Percentiles rank a stretch among this genome's conserved stretches.
phyloP scores from a whole-genome alignment of 2,888 invertebrate species.

The Ptycholaimellus sp. region DNA sequence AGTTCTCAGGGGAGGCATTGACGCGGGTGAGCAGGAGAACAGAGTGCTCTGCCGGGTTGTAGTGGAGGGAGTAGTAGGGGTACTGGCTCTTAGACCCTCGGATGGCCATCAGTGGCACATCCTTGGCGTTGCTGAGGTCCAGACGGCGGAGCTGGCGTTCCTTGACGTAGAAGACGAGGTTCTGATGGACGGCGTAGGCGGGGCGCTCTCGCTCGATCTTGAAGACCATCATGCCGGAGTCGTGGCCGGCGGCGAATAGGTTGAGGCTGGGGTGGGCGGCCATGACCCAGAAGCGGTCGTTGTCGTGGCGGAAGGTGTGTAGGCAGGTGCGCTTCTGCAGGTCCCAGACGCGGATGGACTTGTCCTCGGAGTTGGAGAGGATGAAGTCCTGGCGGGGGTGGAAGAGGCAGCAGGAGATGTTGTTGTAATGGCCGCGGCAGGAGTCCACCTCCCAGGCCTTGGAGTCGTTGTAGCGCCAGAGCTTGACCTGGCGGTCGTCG shows the following conservation, averaged over 20 bases:
- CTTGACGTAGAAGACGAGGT: constrained; percentile 74
- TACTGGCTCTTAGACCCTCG: constrained; percentile 44
- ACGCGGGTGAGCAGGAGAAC: constrained; percentile 56
- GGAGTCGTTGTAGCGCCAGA: constrained; percentile 18
- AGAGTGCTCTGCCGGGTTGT: constrained; percentile 83
- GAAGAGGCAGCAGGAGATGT: constrained; percentile 81
- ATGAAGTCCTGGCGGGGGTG: constrained; percentile 84
- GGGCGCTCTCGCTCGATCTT: constrained; percentile 73
- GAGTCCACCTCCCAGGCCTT: constrained; percentile 69
- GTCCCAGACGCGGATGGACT: constrained; percentile 88
- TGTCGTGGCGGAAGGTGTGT: constrained; percentile 59
- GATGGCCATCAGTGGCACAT: constrained; percentile 67
- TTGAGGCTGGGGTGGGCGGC: constrained; percentile 73
- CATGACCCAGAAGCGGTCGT: constrained; percentile 86
- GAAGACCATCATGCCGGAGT: constrained; percentile 75
- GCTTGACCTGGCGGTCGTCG: constrained; percentile 52
- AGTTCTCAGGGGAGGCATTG: constrained; percentile 35
- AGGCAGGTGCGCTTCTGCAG: constrained; percentile 71
- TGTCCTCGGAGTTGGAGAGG: constrained; percentile 81
- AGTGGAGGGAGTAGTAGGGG: constrained; percentile 50
- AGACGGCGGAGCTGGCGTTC: constrained; percentile 62
- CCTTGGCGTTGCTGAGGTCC: constrained; percentile 71
- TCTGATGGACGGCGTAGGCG: constrained; percentile 71
- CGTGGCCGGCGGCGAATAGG: constrained; percentile 92
- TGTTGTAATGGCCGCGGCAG: constrained; percentile 89